A percentile compares a stretch with the other conserved stretches of the same genome.
Evolutionary conservation across 1,140 invertebrate genomes (phyloP).

Genomic region (Dryas iulia): DNA sequence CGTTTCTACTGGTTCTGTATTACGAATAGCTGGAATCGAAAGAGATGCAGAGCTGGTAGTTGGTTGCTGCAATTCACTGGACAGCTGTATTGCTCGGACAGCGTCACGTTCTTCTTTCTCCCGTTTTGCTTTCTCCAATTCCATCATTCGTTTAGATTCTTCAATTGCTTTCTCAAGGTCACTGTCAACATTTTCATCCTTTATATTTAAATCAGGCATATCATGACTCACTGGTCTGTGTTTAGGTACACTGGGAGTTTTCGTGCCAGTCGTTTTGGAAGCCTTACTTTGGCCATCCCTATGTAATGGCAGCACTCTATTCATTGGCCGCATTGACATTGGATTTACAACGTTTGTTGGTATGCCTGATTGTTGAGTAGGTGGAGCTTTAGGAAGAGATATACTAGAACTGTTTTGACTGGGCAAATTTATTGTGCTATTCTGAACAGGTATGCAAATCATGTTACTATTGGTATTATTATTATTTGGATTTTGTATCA

Average conservation of each 20-base stretch:
- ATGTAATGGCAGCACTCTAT: constrained; percentile 87
- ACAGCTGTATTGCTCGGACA: constrained; percentile 56
- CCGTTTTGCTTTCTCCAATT: constrained; percentile 71
- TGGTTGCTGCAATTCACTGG: constrained; percentile 57
- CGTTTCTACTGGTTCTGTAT: constrained; percentile 38
- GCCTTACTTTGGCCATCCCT: constrained; percentile 73
- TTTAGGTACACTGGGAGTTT: constrained; percentile 51
- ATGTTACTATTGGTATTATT: constrained; percentile 50
- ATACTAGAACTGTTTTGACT: constrained; percentile 80
- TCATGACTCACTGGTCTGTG: constrained; percentile 72
- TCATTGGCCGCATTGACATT: constrained; percentile 85
- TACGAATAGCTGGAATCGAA: constrained; percentile 26
- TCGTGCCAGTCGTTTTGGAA: constrained; percentile 55
- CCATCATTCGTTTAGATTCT: constrained; percentile 77
- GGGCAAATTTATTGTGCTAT: constrained; percentile 72
- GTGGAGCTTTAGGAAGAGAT: constrained; percentile 81
- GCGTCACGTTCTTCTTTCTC: constrained; percentile 68
- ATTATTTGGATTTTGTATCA: constrained; percentile 65
- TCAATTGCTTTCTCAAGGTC: constrained; percentile 79
- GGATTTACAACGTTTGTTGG: constrained; percentile 86
- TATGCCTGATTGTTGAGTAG: constrained; percentile 81
- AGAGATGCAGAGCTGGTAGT: constrained; percentile 53
- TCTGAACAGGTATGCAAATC: constrained; percentile 71
- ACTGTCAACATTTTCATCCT: constrained; percentile 75
- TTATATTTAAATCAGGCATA: constrained; percentile 77